Evolutionary conservation across 2,113 vertebrate genomes (phyloP), one percentile per base, ranked within the genome.

Genomic region (Seriola dumerili): DNA sequence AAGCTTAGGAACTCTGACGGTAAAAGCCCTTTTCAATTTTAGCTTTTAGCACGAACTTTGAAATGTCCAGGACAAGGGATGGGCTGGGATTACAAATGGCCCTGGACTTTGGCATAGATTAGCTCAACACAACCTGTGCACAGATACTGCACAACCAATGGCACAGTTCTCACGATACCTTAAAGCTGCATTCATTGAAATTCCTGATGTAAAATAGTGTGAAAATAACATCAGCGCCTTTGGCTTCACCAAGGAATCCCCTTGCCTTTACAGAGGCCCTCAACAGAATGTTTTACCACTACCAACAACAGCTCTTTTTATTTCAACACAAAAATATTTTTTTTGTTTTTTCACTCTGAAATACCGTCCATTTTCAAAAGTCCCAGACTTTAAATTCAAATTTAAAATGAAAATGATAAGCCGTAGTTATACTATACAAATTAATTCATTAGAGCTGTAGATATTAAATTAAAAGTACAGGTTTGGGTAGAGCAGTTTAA

Each of bases 111-210:
- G 32, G 73, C 59, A 58, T n/a, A 64, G 34, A 62, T 21, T 21
- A 76, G 63, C 38, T 76, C 29, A 42, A 23, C 55, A 21, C 36
- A 72, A 25, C n/a, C 34, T 63, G n/a, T 64, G 48, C 38, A 25
- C 21, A 75, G 14, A 65, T 57, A 25, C 65, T 19, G 14, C 55
- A 68, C 61, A 55, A 46, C 74, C 70, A 38, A 19, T 40, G 52
- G 46, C 38, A 19, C 9, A 58, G 77, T 84, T 80, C 79, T 85
- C 83, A 81, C 32, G 46, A 85, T 69, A 73, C 64, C 57, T 76
- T 14, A 57, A 76, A 85, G 58, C 44, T 78, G 57, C 46, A 76
- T 38, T 40, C 36, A 77, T 54, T 83, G 29, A 73, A 80, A 52
- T 57, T 25, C 34, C 38, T 87, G 69, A 72, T 84, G 69, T 64